phyloP scores from a whole-genome alignment of 1,140 invertebrate species.

The Drosophila cardini region DNA sequence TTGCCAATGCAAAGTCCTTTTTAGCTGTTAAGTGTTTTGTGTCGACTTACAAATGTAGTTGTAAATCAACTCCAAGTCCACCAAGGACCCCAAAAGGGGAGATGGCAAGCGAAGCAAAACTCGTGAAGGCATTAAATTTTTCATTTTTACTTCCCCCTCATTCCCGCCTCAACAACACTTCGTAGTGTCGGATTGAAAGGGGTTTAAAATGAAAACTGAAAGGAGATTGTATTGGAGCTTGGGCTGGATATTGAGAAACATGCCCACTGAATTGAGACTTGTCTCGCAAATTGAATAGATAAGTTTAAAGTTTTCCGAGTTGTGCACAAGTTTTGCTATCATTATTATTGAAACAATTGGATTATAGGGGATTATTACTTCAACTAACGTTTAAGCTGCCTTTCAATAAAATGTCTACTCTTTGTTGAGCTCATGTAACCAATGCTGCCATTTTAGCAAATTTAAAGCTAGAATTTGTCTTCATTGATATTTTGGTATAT shows the following conservation, averaged over 20 bases:
- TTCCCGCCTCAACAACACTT: not conserved
- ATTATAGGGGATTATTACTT: too few species aligned
- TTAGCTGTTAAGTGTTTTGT: constrained; percentile 81
- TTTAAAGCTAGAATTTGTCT: too few species aligned
- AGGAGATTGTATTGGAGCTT: constrained; percentile 2
- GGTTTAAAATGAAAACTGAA: constrained; percentile 17
- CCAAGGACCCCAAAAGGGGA: not conserved
- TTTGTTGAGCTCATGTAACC: too few species aligned
- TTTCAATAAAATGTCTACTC: too few species aligned
- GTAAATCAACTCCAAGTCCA: constrained; percentile 62
- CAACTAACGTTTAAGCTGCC: too few species aligned
- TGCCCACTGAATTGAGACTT: constrained; percentile 11
- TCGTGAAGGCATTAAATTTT: constrained; percentile 57
- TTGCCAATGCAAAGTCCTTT: constrained; percentile 80
- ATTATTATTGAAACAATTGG: constrained; percentile 4
- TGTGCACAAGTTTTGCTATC: not conserved
- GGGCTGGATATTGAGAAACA: constrained; percentile 1
- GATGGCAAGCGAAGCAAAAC: not conserved
- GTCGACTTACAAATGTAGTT: constrained; percentile 76
- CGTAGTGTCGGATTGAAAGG: not conserved
- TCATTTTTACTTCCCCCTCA: not conserved
- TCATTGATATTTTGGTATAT: too few species aligned
- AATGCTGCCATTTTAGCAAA: too few species aligned
- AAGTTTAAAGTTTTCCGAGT: not conserved
- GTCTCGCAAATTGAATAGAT: not conserved